These are phyloP conservation scores for Gobio occitaniae DNA, from an alignment of 2,797 vertebrate species.

Conservation along the genomic window DNA sequence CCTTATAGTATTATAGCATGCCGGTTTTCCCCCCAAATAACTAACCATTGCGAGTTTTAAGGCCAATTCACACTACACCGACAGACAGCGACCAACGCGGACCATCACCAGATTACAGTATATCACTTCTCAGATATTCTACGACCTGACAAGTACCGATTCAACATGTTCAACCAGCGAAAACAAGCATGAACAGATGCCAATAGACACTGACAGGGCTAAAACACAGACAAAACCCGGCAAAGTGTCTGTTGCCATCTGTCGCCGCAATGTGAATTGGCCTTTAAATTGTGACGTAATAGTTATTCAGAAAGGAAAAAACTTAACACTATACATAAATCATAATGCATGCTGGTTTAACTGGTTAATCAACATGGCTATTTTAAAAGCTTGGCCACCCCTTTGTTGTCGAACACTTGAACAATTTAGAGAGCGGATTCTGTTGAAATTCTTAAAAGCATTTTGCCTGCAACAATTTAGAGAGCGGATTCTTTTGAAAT, in stretches of 20 bases:
- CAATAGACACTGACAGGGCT: too few relatives aligned
- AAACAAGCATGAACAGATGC: too few relatives aligned
- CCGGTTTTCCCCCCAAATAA: too few relatives aligned
- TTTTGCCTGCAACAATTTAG: background rate
- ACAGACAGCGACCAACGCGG: background rate
- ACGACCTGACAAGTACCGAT: too few relatives aligned
- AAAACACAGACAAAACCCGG: too few relatives aligned
- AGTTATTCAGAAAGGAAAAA: background rate
- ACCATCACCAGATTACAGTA: too few relatives aligned
- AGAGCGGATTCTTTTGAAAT: background rate
- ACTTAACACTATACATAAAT: background rate
- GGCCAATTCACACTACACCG: background rate
- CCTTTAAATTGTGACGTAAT: background rate
- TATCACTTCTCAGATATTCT: too few relatives aligned
- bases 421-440: background rate
- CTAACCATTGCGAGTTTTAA: background rate
- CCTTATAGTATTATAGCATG: too few relatives aligned
- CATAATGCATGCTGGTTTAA: conserved; percentile 19
- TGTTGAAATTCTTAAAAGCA: conserved; percentile 4
- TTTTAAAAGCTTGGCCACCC: background rate
- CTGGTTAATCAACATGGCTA: conserved; percentile 33
- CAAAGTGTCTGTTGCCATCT: too few relatives aligned
- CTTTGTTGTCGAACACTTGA: background rate
- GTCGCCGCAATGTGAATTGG: too few relatives aligned
- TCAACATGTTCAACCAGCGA: too few relatives aligned